Conservation (phyloP, 1,140 invertebrate genomes). For the Drosophila fuyamai region DNA sequence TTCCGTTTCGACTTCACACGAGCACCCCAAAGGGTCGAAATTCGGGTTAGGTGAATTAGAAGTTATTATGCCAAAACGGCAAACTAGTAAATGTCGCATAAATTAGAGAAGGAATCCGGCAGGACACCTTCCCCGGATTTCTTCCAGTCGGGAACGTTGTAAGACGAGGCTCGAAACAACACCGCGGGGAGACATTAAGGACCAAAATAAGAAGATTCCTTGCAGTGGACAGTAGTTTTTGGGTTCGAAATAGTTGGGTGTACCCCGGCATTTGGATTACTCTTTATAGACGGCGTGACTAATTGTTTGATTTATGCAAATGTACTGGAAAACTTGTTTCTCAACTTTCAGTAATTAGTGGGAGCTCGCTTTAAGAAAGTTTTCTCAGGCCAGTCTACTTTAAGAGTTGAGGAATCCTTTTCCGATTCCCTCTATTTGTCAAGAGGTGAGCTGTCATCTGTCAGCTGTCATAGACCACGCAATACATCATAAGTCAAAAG, state of each 20-base stretch:
- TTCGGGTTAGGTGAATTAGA: conserved; percentile 64
- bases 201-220: conserved; percentile 45
- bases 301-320: conserved; percentile 82
- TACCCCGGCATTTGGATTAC: conserved; percentile 21
- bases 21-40: conserved; percentile 48
- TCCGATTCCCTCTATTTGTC: conserved; percentile 14
- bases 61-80: conserved; percentile 74
- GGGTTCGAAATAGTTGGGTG: conserved; percentile 32
- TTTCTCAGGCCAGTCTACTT: conserved; percentile 7
- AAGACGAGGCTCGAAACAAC: conserved; percentile 71
- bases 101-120: conserved; percentile 68
- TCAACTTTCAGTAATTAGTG: conserved; percentile 40
- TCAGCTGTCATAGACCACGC: conserved; percentile 69
- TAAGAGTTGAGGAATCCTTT: conserved; percentile 31
- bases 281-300: conserved; percentile 62
- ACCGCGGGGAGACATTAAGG: conserved; percentile 76
- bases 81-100: conserved; percentile 79
- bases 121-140: conserved; percentile 61
- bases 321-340: conserved; percentile 42
- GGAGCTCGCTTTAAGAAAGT: conserved; percentile 26
- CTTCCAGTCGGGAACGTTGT: conserved; percentile 36
- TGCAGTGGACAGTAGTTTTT: conserved; percentile 60
- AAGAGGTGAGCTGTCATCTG: conserved; percentile 59
- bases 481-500: conserved; percentile 83
- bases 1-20: conserved; percentile 11